Percentiles rank a stretch among this genome's conserved stretches.
Conservation (phyloP, 2,888 invertebrate species). For the Phalangium opilio region DNA sequence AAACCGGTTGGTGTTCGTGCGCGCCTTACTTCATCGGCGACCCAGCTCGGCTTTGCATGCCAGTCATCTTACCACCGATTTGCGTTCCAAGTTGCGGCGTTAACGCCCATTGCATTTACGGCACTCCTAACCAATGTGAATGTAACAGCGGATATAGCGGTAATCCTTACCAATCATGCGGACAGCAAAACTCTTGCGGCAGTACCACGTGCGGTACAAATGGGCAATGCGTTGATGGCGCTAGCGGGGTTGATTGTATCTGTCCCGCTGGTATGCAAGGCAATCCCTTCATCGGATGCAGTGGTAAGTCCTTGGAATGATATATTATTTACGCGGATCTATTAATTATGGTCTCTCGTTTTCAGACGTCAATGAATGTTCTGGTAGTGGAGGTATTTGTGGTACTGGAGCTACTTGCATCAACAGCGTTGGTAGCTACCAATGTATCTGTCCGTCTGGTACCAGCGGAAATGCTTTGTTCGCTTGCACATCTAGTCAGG, state of each 20-base stretch:
- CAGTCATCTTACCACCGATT: conserved; percentile 57
- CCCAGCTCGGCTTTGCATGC: conserved; percentile 70
- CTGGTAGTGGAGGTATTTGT: conserved; percentile 28
- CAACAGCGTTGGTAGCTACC: conserved; percentile 73
- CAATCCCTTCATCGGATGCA: conserved; percentile 71
- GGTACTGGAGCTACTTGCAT: conserved; percentile 63
- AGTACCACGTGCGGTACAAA: conserved; percentile 47
- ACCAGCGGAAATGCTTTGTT: conserved; percentile 65
- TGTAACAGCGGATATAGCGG: conserved; percentile 70
- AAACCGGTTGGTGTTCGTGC: conserved; percentile 67
- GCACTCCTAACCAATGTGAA: conserved; percentile 55
- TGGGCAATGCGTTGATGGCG: conserved; percentile 60
- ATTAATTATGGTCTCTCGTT: no score
- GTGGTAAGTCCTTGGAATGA: conserved; percentile 33
- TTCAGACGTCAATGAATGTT: conserved; percentile 34
- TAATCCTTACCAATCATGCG: conserved; percentile 72
- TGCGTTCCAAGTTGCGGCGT: conserved; percentile 65
- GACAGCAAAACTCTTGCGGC: conserved; percentile 14
- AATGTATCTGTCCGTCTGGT: conserved; percentile 71
- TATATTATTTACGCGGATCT: no score
- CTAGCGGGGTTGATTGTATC: conserved; percentile 54
- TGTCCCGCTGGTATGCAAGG: conserved; percentile 70
- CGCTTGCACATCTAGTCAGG: conserved; percentile 9
- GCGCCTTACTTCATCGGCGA: conserved; percentile 75
- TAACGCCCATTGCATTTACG: conserved; percentile 77